Evolutionary conservation across 2,797 vertebrate genomes (phyloP).

Genomic region (Trachops cirrhosus): DNA sequence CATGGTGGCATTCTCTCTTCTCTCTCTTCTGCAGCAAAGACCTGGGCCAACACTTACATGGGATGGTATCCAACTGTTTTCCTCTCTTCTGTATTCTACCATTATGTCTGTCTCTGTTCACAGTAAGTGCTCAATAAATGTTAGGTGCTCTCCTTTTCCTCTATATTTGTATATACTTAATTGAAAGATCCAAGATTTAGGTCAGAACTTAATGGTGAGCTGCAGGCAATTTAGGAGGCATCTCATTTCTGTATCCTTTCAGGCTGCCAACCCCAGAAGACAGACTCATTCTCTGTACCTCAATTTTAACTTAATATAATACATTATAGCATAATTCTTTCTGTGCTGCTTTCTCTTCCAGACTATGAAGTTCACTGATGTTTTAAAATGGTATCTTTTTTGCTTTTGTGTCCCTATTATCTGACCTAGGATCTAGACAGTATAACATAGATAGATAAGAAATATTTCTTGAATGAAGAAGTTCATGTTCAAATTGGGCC

Average conservation of each 20-base stretch:
- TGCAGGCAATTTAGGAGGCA: neutral
- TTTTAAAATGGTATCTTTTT: neutral
- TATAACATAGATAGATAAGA: neutral
- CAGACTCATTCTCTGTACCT: neutral
- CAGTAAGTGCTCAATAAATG: neutral
- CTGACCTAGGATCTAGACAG: neutral
- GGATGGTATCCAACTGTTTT: neutral
- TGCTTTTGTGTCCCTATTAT: slow-evolving; percentile 7
- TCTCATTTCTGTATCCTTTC: neutral
- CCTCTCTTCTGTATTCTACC: neutral
- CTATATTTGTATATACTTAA: neutral
- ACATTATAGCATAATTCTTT: neutral
- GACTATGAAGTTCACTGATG: neutral
- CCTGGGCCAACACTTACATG: no score
- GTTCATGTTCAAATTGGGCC: neutral
- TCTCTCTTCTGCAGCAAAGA: neutral
- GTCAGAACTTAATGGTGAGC: neutral
- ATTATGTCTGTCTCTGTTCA: neutral
- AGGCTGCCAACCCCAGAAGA: neutral
- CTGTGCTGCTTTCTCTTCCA: neutral
- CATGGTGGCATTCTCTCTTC: accelerated
- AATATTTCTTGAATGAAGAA: neutral
- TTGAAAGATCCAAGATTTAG: neutral
- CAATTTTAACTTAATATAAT: neutral
- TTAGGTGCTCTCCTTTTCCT: neutral